A percentile compares a stretch with the other conserved stretches of the same genome.
Conservation (phyloP, 2,797 vertebrate genomes). For the Hyperoplus lanceolatus region DNA sequence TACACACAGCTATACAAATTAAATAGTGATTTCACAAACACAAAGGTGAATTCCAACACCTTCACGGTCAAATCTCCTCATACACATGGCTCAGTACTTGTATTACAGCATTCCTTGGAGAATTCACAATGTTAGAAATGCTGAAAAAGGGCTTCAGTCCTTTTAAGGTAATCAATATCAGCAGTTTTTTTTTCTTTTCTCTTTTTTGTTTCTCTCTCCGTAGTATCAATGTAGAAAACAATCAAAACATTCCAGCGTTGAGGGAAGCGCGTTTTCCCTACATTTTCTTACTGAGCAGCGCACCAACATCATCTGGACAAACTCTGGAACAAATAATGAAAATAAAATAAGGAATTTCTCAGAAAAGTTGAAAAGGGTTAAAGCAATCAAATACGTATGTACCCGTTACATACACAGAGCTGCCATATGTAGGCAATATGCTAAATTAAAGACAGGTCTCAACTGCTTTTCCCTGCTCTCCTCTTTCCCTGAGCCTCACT, state of each 20-base stretch:
- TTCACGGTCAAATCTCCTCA: constrained; percentile 47
- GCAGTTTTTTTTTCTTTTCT: not conserved
- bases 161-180: constrained; percentile 30
- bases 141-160: constrained; percentile 21
- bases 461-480: constrained; percentile 16
- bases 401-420: constrained; percentile 46
- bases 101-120: constrained; percentile 37
- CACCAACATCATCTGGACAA: constrained; percentile 40
- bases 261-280: constrained; percentile 7
- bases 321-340: constrained; percentile 43
- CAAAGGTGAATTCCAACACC: constrained; percentile 54
- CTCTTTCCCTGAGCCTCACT: constrained; percentile 47
- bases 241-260: constrained; percentile 2
- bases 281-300: not conserved
- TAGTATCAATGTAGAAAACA: not conserved
- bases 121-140: constrained; percentile 24
- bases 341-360: constrained; percentile 42
- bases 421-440: constrained; percentile 42
- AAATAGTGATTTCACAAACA: constrained; percentile 42
- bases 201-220: not conserved
- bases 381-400: constrained; percentile 21
- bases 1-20: constrained; percentile 49
- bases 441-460: constrained; percentile 40
- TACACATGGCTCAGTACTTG: constrained; percentile 12
- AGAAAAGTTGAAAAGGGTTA: constrained; percentile 35